phyloP scores from a whole-genome alignment of 1,140 invertebrate genomes.

The Arctopsyche grandis region DNA sequence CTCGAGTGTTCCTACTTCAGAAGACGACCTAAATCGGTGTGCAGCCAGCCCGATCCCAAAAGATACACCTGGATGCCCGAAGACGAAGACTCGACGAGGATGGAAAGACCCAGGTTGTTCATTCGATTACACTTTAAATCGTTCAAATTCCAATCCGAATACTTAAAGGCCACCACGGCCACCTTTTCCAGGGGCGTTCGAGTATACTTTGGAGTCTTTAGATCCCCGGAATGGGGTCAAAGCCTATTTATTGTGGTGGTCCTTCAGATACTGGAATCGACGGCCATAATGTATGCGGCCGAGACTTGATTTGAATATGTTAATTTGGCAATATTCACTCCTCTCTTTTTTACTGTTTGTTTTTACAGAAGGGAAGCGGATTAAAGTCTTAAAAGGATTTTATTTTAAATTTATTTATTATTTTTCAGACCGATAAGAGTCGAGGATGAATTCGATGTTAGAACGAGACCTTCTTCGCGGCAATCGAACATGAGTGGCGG shows the following conservation, averaged over 20 bases:
- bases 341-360: neutral
- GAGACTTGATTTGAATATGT: constrained; percentile 20
- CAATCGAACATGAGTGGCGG: constrained; percentile 52
- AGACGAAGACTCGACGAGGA: constrained; percentile 76
- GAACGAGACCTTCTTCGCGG: constrained; percentile 46
- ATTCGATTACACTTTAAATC: constrained; percentile 8
- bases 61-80: constrained; percentile 80
- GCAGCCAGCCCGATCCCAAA: constrained; percentile 75
- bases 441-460: constrained; percentile 48
- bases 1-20: constrained; percentile 81
- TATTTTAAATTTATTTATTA: neutral
- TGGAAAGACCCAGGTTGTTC: constrained; percentile 73
- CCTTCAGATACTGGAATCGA: constrained; percentile 25
- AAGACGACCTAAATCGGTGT: constrained; percentile 77
- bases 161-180: too few species aligned
- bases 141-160: neutral
- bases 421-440: constrained; percentile 45
- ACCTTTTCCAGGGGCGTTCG: too few species aligned
- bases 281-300: neutral
- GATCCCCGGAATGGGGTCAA: neutral
- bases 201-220: neutral
- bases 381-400: neutral
- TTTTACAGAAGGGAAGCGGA: neutral
- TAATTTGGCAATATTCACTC: constrained; percentile 13
- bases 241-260: constrained; percentile 56